Evolutionary conservation across 2,113 vertebrate genomes (phyloP).

Genomic region (Hippoglossus stenolepis): DNA sequence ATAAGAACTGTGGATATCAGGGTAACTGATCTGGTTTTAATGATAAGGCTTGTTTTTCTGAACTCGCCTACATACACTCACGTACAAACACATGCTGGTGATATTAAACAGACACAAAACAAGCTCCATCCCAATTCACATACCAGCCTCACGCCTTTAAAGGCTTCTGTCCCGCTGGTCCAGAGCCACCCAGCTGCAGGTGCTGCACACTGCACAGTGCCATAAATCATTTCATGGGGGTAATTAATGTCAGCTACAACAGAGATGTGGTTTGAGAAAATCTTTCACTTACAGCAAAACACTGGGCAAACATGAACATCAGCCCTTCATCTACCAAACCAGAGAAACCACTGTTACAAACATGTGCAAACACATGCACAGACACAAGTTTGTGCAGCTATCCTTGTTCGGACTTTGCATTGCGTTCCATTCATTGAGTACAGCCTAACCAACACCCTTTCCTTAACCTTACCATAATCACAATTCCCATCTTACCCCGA

Average conservation of each 20-base stretch:
- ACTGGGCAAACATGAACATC: background rate
- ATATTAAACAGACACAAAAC: background rate
- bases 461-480: too few relatives aligned
- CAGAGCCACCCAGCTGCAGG: background rate
- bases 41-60: background rate
- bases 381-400: background rate
- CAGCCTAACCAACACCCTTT: too few relatives aligned
- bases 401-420: too few relatives aligned
- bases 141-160: constrained; percentile 1
- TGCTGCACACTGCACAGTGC: background rate
- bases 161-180: constrained; percentile 8
- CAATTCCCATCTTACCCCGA: too few relatives aligned
- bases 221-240: constrained; percentile 10
- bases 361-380: background rate
- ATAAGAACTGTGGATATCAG: background rate
- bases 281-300: background rate
- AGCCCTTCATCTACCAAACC: background rate
- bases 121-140: background rate
- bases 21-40: background rate
- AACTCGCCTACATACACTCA: background rate
- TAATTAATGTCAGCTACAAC: constrained; percentile 8
- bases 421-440: background rate
- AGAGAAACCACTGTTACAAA: background rate
- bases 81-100: background rate
- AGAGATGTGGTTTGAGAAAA: background rate